Base-by-base conservation (phyloP, 1,140 invertebrate species). In the Cyclina sinensis region DNA sequence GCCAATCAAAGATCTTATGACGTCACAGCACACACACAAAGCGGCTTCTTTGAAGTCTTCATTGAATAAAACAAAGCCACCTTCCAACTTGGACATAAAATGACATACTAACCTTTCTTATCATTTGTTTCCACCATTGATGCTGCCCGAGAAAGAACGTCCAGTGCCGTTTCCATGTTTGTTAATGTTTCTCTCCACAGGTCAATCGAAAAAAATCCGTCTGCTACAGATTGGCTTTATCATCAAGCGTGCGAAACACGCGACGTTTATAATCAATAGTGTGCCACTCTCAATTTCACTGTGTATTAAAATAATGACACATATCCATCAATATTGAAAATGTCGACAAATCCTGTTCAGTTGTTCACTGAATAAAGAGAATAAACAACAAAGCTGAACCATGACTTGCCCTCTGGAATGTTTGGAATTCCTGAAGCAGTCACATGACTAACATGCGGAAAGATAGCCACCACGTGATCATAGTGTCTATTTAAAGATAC, bases 141-240 rank as follows among this genome's bases (percentile, higher is more conserved):
- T 35, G 98, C 98, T 84, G 98, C 98, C 94, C 98, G 96, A 76
- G 98, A 98, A 89, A 98, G 96, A 91, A 98, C 98, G 94, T 98
- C 98, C 94, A 98, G 96, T 82, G 98, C 97, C 88, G 97, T 97
- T 96, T 98, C 98, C 94, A 97, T 97, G 51, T 21, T 92, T 62
- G 48, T 39, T 90, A 48, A 80, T 62, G 39, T 80, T 57, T 62
- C 35, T 39, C 59, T 57, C 74, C 46, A 57, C 73, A 48, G 87
- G 74, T 76, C 76, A 39, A 57, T 37, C 51, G 51, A 59, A 68
- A 82, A n/a, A 48, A 70, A 39, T 46, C 68, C 68, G 82, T 84
- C 82, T 84, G 82, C 82, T 84, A 84, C 16, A 30, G 37, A 3
- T 18, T 46, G 18, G 9, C 24, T 82, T 51, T 30, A 27, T 68